phyloP scores from a whole-genome alignment of 92 coral and sea anemone species.

The Meandrina meandrites region DNA sequence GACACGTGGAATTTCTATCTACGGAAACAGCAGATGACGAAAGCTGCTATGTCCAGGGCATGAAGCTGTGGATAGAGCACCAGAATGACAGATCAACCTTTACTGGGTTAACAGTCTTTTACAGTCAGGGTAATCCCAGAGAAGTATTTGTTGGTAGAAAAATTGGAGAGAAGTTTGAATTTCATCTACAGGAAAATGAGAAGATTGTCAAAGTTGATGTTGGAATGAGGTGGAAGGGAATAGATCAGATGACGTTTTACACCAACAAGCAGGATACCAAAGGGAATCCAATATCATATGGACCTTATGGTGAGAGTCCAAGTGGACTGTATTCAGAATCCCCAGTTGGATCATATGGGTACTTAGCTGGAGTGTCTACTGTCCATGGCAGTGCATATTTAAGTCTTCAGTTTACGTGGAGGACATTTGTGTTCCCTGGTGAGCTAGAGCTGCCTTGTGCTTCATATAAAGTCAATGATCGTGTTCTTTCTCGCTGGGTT shows the following conservation, averaged over 20 bases:
- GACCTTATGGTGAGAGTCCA: constrained; percentile 63
- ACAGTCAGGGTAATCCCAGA: constrained; percentile 66
- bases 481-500: too few relatives aligned
- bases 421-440: constrained; percentile 49
- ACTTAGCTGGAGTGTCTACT: constrained; percentile 63
- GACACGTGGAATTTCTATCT: constrained; percentile 48
- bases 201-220: constrained; percentile 69
- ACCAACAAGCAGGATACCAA: constrained; percentile 51
- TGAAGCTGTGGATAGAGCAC: constrained; percentile 83
- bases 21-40: constrained; percentile 25
- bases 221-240: constrained; percentile 71
- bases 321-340: constrained; percentile 73
- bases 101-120: constrained; percentile 73
- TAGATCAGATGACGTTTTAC: constrained; percentile 69
- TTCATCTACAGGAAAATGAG: constrained; percentile 69
- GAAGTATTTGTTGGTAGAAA: constrained; percentile 63
- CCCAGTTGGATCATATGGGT: constrained; percentile 63
- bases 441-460: constrained; percentile 3
- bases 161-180: constrained; percentile 54
- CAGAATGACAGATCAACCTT: constrained; percentile 83
- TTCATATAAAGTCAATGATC: too few relatives aligned
- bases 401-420: constrained; percentile 76
- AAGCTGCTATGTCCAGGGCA: constrained; percentile 52
- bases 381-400: constrained; percentile 63
- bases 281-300: constrained; percentile 48